Conservation (phyloP, 1,140 invertebrate genomes). For the Neodiprion lecontei region DNA sequence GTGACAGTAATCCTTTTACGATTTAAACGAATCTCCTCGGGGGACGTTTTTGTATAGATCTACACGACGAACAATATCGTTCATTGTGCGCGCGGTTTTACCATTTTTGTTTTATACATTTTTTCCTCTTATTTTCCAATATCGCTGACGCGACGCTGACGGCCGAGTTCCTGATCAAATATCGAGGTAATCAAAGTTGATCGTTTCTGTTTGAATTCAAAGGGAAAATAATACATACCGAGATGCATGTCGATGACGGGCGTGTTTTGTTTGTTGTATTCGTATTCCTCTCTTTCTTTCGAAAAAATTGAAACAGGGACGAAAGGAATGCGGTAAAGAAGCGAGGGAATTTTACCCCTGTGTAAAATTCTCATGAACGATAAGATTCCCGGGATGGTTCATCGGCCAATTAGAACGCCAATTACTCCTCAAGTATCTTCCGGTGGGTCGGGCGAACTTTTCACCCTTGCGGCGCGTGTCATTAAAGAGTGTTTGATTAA, state of each 20-base stretch:
- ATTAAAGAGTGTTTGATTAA: constrained; percentile 3
- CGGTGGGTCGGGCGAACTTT: neutral
- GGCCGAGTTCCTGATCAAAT: no score
- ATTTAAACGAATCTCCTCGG: neutral
- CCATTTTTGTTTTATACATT: neutral
- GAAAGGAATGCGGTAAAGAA: neutral
- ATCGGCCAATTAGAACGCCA: constrained; percentile 1
- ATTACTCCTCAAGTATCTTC: neutral
- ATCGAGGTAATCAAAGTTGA: no score
- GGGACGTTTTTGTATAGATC: no score
- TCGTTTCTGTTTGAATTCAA: no score
- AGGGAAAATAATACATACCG: no score
- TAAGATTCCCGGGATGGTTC: neutral
- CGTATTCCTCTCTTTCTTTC: no score
- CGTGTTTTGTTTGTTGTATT: no score
- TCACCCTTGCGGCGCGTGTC: neutral
- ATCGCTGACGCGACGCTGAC: no score
- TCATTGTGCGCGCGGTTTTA: no score
- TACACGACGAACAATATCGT: no score
- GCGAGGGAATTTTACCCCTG: neutral
- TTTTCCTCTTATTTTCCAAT: neutral
- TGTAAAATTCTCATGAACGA: neutral
- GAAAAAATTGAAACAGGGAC: neutral
- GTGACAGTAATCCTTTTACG: neutral
- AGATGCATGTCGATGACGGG: no score